phyloP scores from a whole-genome alignment of 2,888 invertebrate genomes.

The Bursaphelenchus okinawaensis region DNA sequence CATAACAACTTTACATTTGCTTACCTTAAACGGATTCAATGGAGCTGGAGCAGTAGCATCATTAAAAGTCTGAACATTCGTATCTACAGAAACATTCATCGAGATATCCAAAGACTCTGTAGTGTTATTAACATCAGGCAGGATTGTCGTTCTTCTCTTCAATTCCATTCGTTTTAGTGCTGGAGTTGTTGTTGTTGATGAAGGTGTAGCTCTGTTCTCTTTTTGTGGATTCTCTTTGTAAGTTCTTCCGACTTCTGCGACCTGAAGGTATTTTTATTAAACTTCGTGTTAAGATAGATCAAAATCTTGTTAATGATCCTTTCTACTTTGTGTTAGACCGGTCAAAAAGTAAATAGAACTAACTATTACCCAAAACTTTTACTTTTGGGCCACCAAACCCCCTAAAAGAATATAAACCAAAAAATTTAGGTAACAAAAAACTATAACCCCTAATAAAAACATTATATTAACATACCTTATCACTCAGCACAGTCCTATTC shows the following conservation, averaged over 20 bases:
- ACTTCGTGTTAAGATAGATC: too few species aligned
- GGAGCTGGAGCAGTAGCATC: background rate
- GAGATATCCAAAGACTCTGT: background rate
- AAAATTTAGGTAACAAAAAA: too few species aligned
- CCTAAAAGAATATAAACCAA: too few species aligned
- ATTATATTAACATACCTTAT: conserved; percentile 34
- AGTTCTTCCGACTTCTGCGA: background rate
- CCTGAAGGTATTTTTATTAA: too few species aligned
- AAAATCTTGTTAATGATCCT: too few species aligned
- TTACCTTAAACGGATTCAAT: background rate
- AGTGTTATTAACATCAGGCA: background rate
- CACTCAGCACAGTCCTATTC: conserved; percentile 31
- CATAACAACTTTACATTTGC: too few species aligned
- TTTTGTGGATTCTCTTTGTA: background rate
- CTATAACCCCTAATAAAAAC: too few species aligned
- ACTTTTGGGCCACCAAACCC: too few species aligned
- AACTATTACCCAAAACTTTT: too few species aligned
- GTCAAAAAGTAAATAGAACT: too few species aligned
- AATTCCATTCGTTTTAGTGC: background rate
- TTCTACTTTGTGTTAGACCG: too few species aligned
- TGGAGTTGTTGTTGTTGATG: background rate
- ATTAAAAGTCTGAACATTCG: background rate
- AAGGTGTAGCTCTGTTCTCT: background rate
- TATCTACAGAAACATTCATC: background rate
- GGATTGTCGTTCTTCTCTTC: background rate